These are phyloP conservation scores for Noctua janthe DNA, from an alignment of 2,888 invertebrate genomes.

Conservation along the genomic window DNA sequence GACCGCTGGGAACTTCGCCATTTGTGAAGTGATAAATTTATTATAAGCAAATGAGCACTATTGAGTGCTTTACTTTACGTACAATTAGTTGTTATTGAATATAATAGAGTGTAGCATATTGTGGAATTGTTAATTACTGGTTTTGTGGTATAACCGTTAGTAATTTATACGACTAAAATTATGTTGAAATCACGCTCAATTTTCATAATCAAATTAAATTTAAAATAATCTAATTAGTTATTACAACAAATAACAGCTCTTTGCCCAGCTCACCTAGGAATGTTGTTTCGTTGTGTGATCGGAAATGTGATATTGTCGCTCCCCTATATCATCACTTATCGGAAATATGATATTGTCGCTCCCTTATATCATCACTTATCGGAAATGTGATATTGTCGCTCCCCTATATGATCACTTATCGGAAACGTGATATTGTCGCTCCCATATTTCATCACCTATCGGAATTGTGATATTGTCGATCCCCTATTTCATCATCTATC, in stretches of 20 bases:
- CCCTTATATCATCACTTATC: no score
- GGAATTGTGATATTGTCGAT: no score
- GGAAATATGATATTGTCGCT: no score
- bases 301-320: no score
- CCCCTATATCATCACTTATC: no score
- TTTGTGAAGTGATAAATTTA: conserved; percentile 51
- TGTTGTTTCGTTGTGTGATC: not conserved
- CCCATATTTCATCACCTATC: no score
- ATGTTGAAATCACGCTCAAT: not conserved
- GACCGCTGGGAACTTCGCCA: conserved; percentile 45
- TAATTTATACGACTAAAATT: not conserved
- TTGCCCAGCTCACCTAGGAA: not conserved
- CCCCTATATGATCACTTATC: no score
- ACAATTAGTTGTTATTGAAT: conserved; percentile 46
- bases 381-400: no score
- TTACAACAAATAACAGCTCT: not conserved
- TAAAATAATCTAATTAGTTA: not conserved
- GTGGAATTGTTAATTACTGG: not conserved
- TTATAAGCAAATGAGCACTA: conserved; percentile 45
- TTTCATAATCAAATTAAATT: not conserved
- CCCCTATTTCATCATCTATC: no score
- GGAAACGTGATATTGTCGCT: no score
- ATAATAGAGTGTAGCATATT: conserved; percentile 18
- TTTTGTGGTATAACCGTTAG: not conserved
- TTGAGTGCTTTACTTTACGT: conserved; percentile 47